These are phyloP conservation scores for Rhynchomys soricoides DNA, from an alignment of 2,113 vertebrate genomes.

Conservation along the genomic window DNA sequence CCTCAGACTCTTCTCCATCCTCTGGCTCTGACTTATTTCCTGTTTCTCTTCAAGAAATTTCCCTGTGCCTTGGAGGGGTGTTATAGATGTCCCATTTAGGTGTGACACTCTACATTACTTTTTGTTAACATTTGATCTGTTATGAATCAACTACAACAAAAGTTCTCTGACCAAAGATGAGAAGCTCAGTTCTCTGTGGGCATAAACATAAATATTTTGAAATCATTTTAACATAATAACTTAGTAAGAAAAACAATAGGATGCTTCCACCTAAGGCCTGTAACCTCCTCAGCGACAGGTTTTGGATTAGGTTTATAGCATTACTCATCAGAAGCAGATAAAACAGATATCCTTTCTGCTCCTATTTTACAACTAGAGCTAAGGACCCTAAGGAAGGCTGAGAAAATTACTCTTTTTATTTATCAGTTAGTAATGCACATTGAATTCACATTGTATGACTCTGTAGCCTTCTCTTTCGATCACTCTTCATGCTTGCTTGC, in stretches of 20 bases:
- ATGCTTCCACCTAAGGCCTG: background rate
- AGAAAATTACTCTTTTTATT: background rate
- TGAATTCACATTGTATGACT: background rate
- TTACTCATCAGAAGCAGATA: background rate
- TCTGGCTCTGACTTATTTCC: background rate
- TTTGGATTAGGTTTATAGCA: background rate
- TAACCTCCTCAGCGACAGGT: too few species aligned
- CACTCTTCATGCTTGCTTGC: background rate
- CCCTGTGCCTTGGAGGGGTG: background rate
- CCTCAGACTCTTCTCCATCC: too few species aligned
- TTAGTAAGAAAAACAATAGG: background rate
- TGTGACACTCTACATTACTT: background rate
- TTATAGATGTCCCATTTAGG: background rate
- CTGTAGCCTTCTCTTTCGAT: background rate
- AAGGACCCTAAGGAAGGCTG: background rate
- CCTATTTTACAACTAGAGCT: background rate
- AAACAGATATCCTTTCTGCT: background rate
- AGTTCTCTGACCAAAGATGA: background rate
- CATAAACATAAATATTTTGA: background rate
- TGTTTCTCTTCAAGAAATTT: background rate
- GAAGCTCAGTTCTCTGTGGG: too few species aligned
- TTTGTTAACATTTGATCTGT: background rate
- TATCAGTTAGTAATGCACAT: background rate
- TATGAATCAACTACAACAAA: background rate
- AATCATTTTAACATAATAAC: background rate